Percentiles rank a stretch among this genome's conserved stretches.
Evolutionary conservation across 2,888 invertebrate species (phyloP).

Genomic region (Litoditis marina): DNA sequence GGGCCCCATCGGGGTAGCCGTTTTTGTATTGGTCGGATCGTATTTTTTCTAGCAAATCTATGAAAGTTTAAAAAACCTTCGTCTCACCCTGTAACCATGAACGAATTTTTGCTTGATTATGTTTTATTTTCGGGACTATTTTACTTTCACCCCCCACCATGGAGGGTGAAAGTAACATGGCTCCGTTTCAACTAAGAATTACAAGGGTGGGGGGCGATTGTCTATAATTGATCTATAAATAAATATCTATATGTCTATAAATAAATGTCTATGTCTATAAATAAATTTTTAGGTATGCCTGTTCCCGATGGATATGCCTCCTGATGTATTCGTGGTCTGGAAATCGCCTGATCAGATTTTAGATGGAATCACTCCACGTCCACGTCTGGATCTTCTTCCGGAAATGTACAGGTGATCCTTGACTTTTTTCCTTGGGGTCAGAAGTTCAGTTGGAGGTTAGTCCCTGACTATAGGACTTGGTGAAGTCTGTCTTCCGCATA

Average conservation of each 20-base stretch:
- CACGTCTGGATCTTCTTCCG: slow-evolving; percentile 44
- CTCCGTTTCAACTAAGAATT: too few species aligned
- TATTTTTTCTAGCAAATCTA: background rate
- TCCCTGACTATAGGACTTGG: too few species aligned
- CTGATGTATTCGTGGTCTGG: slow-evolving; percentile 48
- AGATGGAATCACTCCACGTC: slow-evolving; percentile 41
- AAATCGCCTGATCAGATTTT: slow-evolving; percentile 36
- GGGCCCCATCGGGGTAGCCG: background rate
- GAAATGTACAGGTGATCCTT: slow-evolving; percentile 18
- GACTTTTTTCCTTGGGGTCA: background rate
- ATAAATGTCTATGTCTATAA: too few species aligned
- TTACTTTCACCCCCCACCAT: too few species aligned
- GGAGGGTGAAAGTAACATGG: too few species aligned
- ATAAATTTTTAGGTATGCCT: slow-evolving; percentile 51
- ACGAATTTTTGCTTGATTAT: slow-evolving; percentile 18
- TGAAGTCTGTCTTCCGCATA: too few species aligned
- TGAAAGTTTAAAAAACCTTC: background rate
- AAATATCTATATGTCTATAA: too few species aligned
- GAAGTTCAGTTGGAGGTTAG: too few species aligned
- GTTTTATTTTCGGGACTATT: too few species aligned
- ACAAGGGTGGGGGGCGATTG: background rate
- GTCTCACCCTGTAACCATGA: too few species aligned
- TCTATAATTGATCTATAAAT: too few species aligned
- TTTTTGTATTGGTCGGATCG: background rate
- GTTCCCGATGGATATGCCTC: slow-evolving; percentile 55